phyloP scores from a whole-genome alignment of 2,797 vertebrate genomes.

The Cossypha niveicapilla region DNA sequence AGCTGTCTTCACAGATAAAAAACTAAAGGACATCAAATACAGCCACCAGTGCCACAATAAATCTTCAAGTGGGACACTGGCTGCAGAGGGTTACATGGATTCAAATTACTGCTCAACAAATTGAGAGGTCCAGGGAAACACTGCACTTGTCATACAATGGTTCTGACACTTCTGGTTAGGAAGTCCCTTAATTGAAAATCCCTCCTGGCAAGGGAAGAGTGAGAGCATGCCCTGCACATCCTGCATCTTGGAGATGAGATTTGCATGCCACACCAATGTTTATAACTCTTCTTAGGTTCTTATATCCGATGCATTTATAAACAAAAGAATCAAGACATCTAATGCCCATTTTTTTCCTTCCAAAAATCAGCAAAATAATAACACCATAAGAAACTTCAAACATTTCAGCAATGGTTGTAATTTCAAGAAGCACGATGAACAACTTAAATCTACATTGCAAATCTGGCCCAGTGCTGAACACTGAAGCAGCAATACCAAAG shows the following conservation, averaged over 20 bases:
- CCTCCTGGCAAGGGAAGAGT: neutral
- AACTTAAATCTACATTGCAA: neutral
- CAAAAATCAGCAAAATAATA: neutral
- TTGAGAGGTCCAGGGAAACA: neutral
- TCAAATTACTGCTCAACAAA: neutral
- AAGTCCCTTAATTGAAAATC: neutral
- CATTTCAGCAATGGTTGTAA: neutral
- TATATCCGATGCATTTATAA: neutral
- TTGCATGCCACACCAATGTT: fast-evolving
- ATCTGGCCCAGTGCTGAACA: neutral
- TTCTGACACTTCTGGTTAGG: neutral
- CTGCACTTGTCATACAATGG: neutral
- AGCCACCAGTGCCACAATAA: neutral
- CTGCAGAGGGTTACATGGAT: neutral
- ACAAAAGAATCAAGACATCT: neutral
- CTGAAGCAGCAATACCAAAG: neutral
- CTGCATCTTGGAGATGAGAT: fast-evolving
- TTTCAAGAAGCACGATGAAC: neutral
- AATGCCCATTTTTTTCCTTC: neutral
- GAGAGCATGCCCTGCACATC: fast-evolving
- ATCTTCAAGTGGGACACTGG: neutral
- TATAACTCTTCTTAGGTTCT: neutral
- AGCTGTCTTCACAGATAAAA: neutral
- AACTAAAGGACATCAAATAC: neutral
- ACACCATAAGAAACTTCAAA: neutral